Evolutionary conservation across 2,888 invertebrate species (phyloP), one percentile per base, ranked within the genome.

Genomic region (Caenorhabditis sulstoni): DNA sequence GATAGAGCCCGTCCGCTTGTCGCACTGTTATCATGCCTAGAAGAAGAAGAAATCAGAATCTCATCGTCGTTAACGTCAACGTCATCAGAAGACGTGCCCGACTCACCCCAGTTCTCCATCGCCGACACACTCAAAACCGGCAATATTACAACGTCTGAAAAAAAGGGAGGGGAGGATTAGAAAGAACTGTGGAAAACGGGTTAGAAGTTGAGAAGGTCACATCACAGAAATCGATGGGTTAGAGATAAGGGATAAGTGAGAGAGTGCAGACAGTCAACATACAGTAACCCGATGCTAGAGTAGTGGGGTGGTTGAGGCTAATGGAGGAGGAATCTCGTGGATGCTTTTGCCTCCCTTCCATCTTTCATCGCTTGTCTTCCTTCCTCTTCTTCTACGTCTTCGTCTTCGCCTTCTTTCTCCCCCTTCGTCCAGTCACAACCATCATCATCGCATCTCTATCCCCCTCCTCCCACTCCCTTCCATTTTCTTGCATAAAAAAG

Each of bases 51-150:
- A 20, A 20, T 39, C 22, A 59, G 23, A 7, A 29, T 35, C n/a
- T 41, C 4, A 11, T 23, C 9, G 12, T 20, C 29, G 29, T 5
- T 7, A 7, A 29, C 29, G 29, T 5, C 29, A 7, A 7, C 29
- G 29, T 29, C 29, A 29, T 5, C 29, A 29, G 29, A 29, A 29
- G 29, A 29, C 7, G 7, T 5, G 29, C 29, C 29, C 23, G 16
- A 58, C 66, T 75, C 41, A 70, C 87, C 87, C 87, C 88, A 88
- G 68, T 88, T 88, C 79, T 88, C 88, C 88, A 88, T 88, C 20
- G 88, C 88, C 16, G 78, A 75, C 5, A 87, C 86, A 45, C 61
- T 67, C 37, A 88, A 65, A 49, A 61, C 67, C 44, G 86, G 86
- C 23, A 86, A 66, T 18, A 81, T 83, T 50, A 84, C 76, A 55